phyloP scores from a whole-genome alignment of 1,140 invertebrate species.

The Scaptomyza pallida region DNA sequence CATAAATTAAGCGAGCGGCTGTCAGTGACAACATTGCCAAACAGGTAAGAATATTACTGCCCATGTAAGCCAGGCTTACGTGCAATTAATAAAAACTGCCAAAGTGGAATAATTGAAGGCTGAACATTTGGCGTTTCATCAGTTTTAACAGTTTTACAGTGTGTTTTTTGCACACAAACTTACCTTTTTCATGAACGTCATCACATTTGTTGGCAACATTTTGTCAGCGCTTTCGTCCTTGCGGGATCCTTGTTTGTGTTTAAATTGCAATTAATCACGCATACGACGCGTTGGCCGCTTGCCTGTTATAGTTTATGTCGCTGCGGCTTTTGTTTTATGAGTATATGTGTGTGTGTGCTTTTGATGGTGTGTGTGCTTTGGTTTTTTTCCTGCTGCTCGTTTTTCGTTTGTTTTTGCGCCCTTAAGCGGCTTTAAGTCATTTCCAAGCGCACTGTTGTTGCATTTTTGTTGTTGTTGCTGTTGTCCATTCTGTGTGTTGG shows the following conservation, averaged over 20 bases:
- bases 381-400: slow-evolving; percentile 13
- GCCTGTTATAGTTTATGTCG: slow-evolving; percentile 18
- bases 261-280: slow-evolving; percentile 78
- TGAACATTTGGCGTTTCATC: not conserved
- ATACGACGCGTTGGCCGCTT: slow-evolving; percentile 51
- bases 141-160: too few species aligned
- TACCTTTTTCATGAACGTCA: slow-evolving; percentile 94
- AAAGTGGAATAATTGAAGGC: not conserved
- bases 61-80: not conserved
- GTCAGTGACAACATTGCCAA: slow-evolving; percentile 45
- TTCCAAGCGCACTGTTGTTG: slow-evolving; percentile 31
- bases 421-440: slow-evolving; percentile 57
- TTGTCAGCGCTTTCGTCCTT: slow-evolving; percentile 60
- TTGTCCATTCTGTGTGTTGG: slow-evolving; percentile 40
- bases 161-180: slow-evolving; percentile 56
- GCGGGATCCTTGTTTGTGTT: slow-evolving; percentile 38
- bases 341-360: slow-evolving; percentile 10
- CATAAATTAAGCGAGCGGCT: slow-evolving; percentile 66
- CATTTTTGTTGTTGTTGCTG: slow-evolving; percentile 20
- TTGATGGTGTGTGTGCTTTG: slow-evolving; percentile 13
- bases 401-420: slow-evolving; percentile 23
- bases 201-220: slow-evolving; percentile 92
- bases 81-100: slow-evolving; percentile 8
- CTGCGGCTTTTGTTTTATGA: slow-evolving; percentile 24
- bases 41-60: too few species aligned